Percentiles rank a stretch among this genome's conserved stretches.
Evolutionary conservation across 2,113 vertebrate genomes (phyloP).

Genomic region (Ophthalmotilapia sp.): DNA sequence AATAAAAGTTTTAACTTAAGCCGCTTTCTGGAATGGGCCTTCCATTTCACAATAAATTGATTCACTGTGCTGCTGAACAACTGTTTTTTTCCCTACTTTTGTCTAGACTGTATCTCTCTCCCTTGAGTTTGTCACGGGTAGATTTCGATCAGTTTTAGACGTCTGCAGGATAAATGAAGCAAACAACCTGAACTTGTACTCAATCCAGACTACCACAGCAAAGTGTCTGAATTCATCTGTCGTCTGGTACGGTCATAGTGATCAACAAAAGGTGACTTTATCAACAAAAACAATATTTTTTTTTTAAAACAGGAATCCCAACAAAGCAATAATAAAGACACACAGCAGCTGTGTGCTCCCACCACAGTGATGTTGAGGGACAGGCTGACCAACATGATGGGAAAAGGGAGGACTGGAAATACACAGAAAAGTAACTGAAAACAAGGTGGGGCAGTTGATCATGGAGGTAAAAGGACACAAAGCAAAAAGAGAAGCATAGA

Average conservation of each 20-base stretch:
- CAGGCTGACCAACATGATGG: neutral
- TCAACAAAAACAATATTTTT: neutral
- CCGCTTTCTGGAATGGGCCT: neutral
- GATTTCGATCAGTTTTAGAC: neutral
- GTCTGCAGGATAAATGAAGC: neutral
- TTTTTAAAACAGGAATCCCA: accelerated
- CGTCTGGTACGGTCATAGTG: neutral
- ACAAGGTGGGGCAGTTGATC: neutral
- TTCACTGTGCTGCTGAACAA: neutral
- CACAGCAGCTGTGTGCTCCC: neutral
- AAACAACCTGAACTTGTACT: neutral
- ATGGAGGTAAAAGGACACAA: neutral
- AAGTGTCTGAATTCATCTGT: neutral
- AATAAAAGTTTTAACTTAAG: neutral
- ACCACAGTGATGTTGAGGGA: neutral
- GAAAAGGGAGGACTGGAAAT: neutral
- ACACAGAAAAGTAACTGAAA: neutral
- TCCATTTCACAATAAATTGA: neutral
- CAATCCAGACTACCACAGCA: neutral
- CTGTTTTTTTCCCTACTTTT: neutral
- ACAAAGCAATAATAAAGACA: neutral
- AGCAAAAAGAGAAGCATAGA: neutral
- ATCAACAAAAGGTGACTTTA: neutral
- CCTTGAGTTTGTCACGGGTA: neutral
- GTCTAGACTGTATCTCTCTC: neutral